Conservation (phyloP, 2,797 vertebrate genomes). For the Enteromius trimaculatus region DNA sequence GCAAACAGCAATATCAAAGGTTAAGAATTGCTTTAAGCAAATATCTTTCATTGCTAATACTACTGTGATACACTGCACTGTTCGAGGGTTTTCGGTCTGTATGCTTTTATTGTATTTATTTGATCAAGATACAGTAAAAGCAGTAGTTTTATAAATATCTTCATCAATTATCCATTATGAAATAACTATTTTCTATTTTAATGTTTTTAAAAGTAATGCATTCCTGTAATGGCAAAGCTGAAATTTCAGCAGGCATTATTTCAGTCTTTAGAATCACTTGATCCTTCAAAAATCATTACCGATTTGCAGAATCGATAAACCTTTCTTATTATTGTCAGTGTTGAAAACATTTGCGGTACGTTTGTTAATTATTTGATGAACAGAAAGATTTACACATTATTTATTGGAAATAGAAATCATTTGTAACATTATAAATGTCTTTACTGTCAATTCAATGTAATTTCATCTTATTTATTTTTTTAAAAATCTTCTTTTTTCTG, state of each 20-base stretch:
- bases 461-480: background rate
- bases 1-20: background rate
- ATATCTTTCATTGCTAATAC: background rate
- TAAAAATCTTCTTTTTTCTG: background rate
- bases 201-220: background rate
- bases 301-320: background rate
- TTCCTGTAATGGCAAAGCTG: background rate
- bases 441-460: background rate
- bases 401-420: background rate
- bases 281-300: background rate
- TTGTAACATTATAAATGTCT: background rate
- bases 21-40: background rate
- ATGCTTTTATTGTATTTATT: background rate
- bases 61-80: background rate
- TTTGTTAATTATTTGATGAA: background rate
- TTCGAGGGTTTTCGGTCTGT: background rate
- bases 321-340: background rate
- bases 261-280: background rate
- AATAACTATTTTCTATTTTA: background rate
- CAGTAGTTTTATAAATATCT: background rate
- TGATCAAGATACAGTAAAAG: background rate
- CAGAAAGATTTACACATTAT: background rate
- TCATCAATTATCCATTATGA: background rate
- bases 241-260: background rate
- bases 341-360: background rate